Percentiles rank a stretch among this genome's conserved stretches.
Evolutionary conservation across 1,140 invertebrate species (phyloP).

Genomic region (Papilio polyxenes): DNA sequence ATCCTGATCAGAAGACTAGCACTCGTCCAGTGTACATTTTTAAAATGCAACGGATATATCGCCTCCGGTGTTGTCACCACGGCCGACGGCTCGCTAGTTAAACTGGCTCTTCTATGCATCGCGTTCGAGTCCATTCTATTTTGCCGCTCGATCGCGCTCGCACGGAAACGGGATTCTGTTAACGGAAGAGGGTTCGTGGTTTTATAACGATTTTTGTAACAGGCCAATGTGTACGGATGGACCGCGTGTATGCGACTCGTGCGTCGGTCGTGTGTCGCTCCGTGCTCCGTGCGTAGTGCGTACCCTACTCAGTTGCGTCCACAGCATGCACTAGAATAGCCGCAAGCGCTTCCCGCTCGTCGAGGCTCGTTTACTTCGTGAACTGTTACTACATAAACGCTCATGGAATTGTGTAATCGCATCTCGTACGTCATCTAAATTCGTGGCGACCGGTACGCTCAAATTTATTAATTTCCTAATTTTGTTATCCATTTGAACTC

Average conservation of each 20-base stretch:
- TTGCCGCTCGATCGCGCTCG: constrained; percentile 59
- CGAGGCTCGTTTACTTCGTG: constrained; percentile 41
- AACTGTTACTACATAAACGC: constrained; percentile 49
- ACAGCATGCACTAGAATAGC: constrained; percentile 72
- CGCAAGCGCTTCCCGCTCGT: constrained; percentile 59
- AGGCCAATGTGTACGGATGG: constrained; percentile 48
- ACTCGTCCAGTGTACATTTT: constrained; percentile 71
- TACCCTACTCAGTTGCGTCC: constrained; percentile 66
- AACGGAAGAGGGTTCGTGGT: constrained; percentile 60
- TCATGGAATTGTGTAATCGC: constrained; percentile 54
- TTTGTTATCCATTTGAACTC: constrained; percentile 37
- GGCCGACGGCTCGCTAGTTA: constrained; percentile 47
- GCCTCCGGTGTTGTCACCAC: constrained; percentile 75
- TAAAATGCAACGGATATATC: constrained; percentile 71
- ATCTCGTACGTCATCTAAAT: constrained; percentile 43
- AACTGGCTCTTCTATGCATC: constrained; percentile 54
- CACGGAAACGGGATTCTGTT: constrained; percentile 63
- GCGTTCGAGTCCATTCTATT: constrained; percentile 59
- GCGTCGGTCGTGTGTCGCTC: constrained; percentile 68
- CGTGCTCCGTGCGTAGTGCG: constrained; percentile 52
- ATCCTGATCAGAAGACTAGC: constrained; percentile 28
- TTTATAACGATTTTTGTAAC: constrained; percentile 65
- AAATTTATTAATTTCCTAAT: constrained; percentile 35
- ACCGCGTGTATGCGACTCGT: constrained; percentile 59
- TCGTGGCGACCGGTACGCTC: constrained; percentile 27